phyloP scores from a whole-genome alignment of 2,113 vertebrate species.

The Neomonachus schauinslandi region DNA sequence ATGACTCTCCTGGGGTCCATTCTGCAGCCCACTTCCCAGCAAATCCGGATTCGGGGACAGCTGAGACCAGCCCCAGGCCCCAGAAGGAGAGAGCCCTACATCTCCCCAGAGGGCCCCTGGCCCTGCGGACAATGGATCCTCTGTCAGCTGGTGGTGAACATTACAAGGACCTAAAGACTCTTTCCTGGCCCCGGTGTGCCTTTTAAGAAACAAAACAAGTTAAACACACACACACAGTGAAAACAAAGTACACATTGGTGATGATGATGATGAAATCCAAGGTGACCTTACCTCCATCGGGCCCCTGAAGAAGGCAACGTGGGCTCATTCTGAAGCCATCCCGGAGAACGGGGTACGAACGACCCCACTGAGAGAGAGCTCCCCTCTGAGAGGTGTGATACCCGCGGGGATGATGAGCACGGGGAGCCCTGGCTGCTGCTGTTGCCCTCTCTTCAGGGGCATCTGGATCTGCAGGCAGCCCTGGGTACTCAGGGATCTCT shows the following conservation, averaged over 20 bases:
- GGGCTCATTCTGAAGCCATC: neutral
- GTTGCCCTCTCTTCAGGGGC: neutral
- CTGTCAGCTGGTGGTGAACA: neutral
- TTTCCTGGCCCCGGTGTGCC: neutral
- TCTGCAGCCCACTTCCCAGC: slow-evolving; percentile 26
- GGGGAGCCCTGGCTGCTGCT: rapidly evolving
- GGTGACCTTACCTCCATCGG: neutral
- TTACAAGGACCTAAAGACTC: neutral
- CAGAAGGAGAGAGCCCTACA: slow-evolving; percentile 13
- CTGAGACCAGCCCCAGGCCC: neutral
- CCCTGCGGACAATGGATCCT: neutral
- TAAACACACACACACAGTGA: neutral
- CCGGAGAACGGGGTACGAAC: rapidly evolving
- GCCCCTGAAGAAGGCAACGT: neutral
- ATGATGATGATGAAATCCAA: neutral
- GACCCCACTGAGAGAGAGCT: neutral
- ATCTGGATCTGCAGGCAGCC: neutral
- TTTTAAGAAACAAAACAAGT: slow-evolving; percentile 24
- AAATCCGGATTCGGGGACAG: slow-evolving; percentile 14
- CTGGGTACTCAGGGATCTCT: neutral
- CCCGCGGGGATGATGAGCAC: rapidly evolving
- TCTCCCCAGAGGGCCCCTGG: neutral
- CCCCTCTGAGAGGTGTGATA: neutral
- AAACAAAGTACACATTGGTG: neutral
- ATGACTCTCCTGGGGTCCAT: neutral